Evolutionary conservation across 2,888 invertebrate genomes (phyloP).

Genomic region (Epirrita christyi): DNA sequence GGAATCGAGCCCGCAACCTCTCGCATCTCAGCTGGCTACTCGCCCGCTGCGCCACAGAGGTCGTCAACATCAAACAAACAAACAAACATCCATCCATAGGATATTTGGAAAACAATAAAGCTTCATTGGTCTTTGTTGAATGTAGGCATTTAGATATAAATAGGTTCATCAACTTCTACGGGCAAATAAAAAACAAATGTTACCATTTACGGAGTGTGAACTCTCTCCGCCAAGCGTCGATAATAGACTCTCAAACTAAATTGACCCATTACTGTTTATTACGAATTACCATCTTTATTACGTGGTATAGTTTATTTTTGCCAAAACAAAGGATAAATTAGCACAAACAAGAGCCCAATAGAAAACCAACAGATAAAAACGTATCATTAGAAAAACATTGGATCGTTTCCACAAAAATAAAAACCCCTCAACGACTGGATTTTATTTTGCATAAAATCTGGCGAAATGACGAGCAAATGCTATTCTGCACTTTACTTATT

Average conservation of each 20-base stretch:
- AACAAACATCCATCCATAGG: too few species aligned
- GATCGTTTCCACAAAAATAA: conserved; percentile 1
- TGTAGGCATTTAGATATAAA: too few species aligned
- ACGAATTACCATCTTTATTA: conserved; percentile 3
- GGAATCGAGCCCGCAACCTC: too few species aligned
- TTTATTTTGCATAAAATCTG: conserved; percentile 15
- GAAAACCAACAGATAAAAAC: conserved; percentile 9
- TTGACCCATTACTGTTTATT: background rate
- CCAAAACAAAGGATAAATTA: conserved; percentile 19
- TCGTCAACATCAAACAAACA: too few species aligned
- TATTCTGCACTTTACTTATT: conserved; percentile 17
- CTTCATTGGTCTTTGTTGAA: too few species aligned
- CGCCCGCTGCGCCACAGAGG: too few species aligned
- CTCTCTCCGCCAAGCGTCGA: background rate
- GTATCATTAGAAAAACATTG: conserved; percentile 6
- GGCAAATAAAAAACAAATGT: conserved; percentile 7
- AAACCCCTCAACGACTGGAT: conserved; percentile 5
- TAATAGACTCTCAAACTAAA: too few species aligned
- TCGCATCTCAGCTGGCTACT: too few species aligned
- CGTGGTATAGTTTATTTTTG: conserved; percentile 19
- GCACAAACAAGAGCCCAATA: conserved; percentile 6
- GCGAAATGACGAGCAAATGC: background rate
- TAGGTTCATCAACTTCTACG: background rate
- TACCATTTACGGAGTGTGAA: conserved; percentile 1
- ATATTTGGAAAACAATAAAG: too few species aligned